Percentiles rank a stretch among this genome's conserved stretches.
Conservation (phyloP, 2,888 invertebrate species). For the Folsomia candida region DNA sequence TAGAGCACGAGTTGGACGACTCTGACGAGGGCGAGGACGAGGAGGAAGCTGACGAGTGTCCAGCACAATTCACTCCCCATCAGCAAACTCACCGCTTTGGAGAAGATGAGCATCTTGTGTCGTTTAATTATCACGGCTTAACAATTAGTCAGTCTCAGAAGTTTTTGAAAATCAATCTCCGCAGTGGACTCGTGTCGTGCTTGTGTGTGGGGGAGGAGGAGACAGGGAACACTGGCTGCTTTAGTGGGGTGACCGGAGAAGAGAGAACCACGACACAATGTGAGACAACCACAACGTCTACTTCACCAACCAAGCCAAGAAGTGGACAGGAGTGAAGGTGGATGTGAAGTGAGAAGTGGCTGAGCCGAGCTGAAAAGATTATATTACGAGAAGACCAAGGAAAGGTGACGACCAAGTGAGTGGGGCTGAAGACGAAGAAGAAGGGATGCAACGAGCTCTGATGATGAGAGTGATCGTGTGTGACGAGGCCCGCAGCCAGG, state of each 20-base stretch:
- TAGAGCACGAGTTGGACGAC: constrained; percentile 32
- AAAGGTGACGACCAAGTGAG: background rate
- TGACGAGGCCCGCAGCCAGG: constrained; percentile 23
- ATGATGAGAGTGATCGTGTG: too few relatives aligned
- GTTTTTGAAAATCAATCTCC: constrained; percentile 19
- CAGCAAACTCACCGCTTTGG: background rate
- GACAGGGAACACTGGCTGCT: too few relatives aligned
- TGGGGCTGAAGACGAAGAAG: background rate
- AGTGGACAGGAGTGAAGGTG: background rate
- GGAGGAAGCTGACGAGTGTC: constrained; percentile 31
- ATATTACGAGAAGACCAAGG: background rate
- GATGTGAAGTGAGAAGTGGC: background rate
- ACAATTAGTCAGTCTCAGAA: background rate
- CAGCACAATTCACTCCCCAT: constrained; percentile 31
- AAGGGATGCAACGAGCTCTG: too few relatives aligned
- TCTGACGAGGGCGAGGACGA: constrained; percentile 33
- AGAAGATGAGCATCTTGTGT: constrained; percentile 16
- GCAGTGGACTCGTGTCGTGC: background rate
- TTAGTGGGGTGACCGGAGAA: too few relatives aligned
- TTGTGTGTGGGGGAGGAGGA: background rate
- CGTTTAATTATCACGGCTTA: background rate
- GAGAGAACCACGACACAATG: too few relatives aligned
- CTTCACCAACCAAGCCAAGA: background rate
- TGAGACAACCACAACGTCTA: too few relatives aligned
- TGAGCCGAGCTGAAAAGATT: background rate